These are phyloP conservation scores for Nasua narica DNA, from an alignment of 2,797 vertebrate species.

Conservation along the genomic window DNA sequence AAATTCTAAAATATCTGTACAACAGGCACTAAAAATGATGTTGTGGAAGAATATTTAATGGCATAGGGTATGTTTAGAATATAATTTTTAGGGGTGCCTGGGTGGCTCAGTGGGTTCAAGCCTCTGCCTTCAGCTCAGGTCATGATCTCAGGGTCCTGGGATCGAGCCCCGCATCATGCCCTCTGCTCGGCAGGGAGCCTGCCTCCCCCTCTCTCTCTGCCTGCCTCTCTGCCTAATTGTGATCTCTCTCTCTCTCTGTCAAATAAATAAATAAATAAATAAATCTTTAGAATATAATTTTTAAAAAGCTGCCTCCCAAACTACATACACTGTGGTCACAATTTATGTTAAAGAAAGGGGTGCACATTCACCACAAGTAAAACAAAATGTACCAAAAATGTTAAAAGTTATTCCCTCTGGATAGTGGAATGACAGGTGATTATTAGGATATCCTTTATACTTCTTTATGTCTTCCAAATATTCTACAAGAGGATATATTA, in stretches of 20 bases:
- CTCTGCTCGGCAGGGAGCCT: too few species aligned
- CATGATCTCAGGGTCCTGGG: too few species aligned
- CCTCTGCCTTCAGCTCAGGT: too few species aligned
- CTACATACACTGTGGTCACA: background rate
- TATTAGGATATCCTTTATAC: background rate
- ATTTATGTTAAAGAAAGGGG: background rate
- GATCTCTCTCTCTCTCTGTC: too few species aligned
- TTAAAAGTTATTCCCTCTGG: background rate
- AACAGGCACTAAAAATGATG: background rate
- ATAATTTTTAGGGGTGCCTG: too few species aligned
- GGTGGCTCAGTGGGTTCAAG: too few species aligned
- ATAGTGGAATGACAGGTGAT: background rate
- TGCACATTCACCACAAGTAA: background rate
- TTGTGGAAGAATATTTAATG: background rate
- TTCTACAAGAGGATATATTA: background rate
- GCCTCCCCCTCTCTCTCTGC: too few species aligned
- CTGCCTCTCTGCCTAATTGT: too few species aligned
- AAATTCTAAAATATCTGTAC: background rate
- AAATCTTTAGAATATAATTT: background rate
- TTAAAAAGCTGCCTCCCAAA: background rate
- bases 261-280: too few species aligned
- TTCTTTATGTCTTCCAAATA: slow-evolving; percentile 1
- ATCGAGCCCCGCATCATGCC: too few species aligned
- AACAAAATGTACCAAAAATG: background rate
- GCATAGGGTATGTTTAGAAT: background rate